phyloP scores from a whole-genome alignment of 2,797 vertebrate species.

The Crenuchus spilurus region DNA sequence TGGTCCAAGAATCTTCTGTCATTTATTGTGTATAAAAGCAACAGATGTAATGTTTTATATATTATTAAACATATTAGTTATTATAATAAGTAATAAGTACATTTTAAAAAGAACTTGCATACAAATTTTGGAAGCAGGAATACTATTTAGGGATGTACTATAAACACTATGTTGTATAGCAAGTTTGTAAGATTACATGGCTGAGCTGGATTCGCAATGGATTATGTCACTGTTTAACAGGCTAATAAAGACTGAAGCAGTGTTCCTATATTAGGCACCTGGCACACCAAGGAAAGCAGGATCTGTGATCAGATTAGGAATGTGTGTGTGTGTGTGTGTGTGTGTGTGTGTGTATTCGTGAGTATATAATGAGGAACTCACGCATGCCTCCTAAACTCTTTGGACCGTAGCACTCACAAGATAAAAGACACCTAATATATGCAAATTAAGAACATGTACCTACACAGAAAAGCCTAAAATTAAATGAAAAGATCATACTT shows the following conservation, averaged over 20 bases:
- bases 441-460: too few species aligned
- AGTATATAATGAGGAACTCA: not conserved
- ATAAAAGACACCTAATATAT: not conserved
- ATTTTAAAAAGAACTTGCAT: too few species aligned
- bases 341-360: not conserved
- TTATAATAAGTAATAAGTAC: too few species aligned
- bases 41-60: too few species aligned
- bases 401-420: not conserved
- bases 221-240: constrained; percentile 52
- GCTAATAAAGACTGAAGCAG: constrained; percentile 35
- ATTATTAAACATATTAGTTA: too few species aligned
- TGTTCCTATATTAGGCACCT: constrained; percentile 42
- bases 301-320: constrained; percentile 42
- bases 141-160: not conserved
- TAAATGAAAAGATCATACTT: too few species aligned
- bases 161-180: not conserved
- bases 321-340: not conserved
- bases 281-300: constrained; percentile 8
- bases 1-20: too few species aligned
- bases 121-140: not conserved
- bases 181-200: constrained; percentile 1
- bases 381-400: not conserved
- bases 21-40: too few species aligned
- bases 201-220: constrained; percentile 28
- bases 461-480: too few species aligned